These are phyloP conservation scores for Punctoribates punctum DNA, from an alignment of 2,888 invertebrate genomes.

Conservation along the genomic window DNA sequence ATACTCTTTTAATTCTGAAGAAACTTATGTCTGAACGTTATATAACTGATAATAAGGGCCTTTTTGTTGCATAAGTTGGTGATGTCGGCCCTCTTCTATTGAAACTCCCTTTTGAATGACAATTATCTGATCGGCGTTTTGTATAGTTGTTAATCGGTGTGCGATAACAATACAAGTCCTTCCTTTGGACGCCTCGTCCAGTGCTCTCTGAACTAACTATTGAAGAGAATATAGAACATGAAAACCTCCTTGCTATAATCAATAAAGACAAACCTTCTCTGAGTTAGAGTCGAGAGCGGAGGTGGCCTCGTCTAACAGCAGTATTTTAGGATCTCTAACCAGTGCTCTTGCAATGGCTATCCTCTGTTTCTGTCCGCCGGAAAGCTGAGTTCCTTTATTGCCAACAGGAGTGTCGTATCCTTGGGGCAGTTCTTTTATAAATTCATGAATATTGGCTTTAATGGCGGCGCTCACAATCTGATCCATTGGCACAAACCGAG, in stretches of 20 bases:
- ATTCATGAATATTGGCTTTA: conserved; percentile 47
- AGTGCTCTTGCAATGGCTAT: conserved; percentile 50
- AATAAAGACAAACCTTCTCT: conserved; percentile 49
- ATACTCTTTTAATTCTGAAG: too few relatives aligned
- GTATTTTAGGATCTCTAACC: conserved; percentile 48
- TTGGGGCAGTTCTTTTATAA: conserved; percentile 52
- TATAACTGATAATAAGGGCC: conserved; percentile 16
- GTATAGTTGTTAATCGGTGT: conserved; percentile 78
- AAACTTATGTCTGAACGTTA: neutral
- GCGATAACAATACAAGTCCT: conserved; percentile 82
- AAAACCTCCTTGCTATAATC: neutral
- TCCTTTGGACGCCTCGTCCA: conserved; percentile 73
- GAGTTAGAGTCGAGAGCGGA: conserved; percentile 55
- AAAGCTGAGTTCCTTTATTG: conserved; percentile 54
- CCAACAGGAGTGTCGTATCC: conserved; percentile 53
- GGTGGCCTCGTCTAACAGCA: conserved; percentile 53
- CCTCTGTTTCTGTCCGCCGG: conserved; percentile 55
- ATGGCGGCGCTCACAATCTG: conserved; percentile 47
- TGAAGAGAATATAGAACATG: conserved; percentile 32
- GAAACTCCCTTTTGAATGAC: conserved; percentile 51
- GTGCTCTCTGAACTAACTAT: conserved; percentile 77
- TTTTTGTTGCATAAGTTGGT: neutral
- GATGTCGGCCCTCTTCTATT: neutral
- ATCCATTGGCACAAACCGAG: conserved; percentile 44
- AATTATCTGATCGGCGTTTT: conserved; percentile 71